Percentiles rank a stretch among this genome's conserved stretches.
Evolutionary conservation across 1,140 invertebrate species (phyloP).

Genomic region (Camponotus floridanus): DNA sequence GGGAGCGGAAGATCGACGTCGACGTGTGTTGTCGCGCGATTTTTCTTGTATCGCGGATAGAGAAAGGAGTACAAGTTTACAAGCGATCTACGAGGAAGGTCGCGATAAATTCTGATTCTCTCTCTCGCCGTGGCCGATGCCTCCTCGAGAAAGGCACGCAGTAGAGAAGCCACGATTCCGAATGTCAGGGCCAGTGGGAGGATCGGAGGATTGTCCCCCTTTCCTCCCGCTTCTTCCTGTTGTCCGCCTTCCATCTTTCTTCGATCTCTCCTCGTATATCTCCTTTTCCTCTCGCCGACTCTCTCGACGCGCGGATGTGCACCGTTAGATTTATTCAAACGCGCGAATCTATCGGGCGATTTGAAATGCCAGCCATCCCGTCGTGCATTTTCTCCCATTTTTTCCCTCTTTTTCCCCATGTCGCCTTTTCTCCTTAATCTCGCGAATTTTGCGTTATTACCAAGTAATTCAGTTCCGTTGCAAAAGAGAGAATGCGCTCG

Average conservation of each 20-base stretch:
- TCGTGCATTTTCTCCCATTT: neutral
- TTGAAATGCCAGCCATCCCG: constrained; percentile 50
- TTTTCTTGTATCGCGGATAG: constrained; percentile 32
- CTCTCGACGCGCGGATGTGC: constrained; percentile 51
- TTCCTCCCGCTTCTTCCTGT: constrained; percentile 13
- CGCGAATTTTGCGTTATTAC: neutral
- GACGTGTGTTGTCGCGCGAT: constrained; percentile 24
- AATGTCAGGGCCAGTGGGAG: constrained; percentile 34
- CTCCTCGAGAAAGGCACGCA: constrained; percentile 17
- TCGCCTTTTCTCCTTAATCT: neutral
- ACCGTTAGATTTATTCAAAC: constrained; percentile 76
- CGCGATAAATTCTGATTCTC: constrained; percentile 63
- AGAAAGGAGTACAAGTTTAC: constrained; percentile 54
- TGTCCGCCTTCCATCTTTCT: constrained; percentile 24
- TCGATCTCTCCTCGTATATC: constrained; percentile 19
- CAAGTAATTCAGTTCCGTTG: neutral
- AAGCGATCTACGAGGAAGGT: constrained; percentile 36
- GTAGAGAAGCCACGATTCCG: constrained; percentile 24
- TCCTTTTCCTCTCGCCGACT: constrained; percentile 7
- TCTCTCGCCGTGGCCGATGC: constrained; percentile 27
- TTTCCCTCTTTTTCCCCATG: neutral
- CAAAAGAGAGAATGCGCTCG: constrained; percentile 23
- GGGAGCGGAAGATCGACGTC: constrained; percentile 29
- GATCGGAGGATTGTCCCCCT: constrained; percentile 30
- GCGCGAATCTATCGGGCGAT: constrained; percentile 63